Evolutionary conservation across 2,797 vertebrate genomes (phyloP).

Genomic region (Pipistrellus pipistrellus): DNA sequence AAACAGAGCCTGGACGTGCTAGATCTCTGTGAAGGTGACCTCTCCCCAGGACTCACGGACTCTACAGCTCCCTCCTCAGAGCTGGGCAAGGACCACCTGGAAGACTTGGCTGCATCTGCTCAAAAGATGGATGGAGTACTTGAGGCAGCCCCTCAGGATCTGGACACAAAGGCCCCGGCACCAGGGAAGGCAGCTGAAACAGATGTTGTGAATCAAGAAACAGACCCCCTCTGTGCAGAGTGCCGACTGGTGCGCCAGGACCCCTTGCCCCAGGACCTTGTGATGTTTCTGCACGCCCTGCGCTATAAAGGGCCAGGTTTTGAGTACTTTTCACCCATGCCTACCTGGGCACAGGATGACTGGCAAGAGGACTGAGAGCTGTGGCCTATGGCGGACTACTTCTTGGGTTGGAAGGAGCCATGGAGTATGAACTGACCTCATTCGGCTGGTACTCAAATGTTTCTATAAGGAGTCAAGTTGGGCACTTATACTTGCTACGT

Average conservation of each 20-base stretch:
- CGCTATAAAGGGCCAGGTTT: conserved; percentile 96
- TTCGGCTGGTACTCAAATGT: conserved; percentile 20
- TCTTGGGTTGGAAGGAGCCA: not conserved
- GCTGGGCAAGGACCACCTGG: conserved; percentile 12
- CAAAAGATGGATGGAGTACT: not conserved
- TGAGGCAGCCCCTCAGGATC: conserved; percentile 24
- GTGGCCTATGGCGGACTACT: rapidly evolving
- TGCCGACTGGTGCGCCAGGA: conserved; percentile 93
- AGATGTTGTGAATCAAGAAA: conserved; percentile 55
- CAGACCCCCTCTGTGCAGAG: conserved; percentile 94
- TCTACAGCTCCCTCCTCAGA: conserved; percentile 56
- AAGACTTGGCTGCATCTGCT: not conserved
- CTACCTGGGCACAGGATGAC: conserved; percentile 95
- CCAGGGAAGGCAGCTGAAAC: not conserved
- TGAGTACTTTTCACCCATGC: conserved; percentile 94
- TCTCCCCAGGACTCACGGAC: conserved; percentile 78
- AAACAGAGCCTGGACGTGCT: conserved; percentile 93
- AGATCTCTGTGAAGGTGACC: conserved; percentile 88
- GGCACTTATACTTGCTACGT: conserved; percentile 37
- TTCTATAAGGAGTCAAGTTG: conserved; percentile 3
- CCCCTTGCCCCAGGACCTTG: conserved; percentile 94
- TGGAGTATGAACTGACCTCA: not conserved
- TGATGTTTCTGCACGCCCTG: conserved; percentile 98
- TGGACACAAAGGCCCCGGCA: not conserved
- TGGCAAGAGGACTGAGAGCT: conserved; percentile 90